A percentile compares a stretch with the other conserved stretches of the same genome.
These are phyloP conservation scores for Furnarius figulus DNA, from an alignment of 2,113 vertebrate species.

Conservation along the genomic window DNA sequence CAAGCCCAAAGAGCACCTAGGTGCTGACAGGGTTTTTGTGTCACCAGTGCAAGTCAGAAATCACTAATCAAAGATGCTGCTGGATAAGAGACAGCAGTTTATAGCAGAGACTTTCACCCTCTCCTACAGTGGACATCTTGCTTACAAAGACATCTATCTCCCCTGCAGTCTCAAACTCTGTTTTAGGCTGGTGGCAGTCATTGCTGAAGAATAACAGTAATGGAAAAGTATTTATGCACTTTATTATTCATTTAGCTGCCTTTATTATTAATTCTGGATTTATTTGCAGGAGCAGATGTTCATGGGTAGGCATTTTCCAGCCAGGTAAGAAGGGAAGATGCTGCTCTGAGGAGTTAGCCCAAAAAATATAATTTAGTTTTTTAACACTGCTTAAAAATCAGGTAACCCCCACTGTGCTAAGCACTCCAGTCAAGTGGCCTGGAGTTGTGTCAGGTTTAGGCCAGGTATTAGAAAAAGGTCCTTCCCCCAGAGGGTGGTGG, in stretches of 20 bases:
- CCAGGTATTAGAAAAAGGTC: no score
- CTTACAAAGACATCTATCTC: not conserved
- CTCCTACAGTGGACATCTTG: not conserved
- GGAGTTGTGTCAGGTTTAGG: not conserved
- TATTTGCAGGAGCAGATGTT: not conserved
- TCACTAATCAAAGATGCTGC: not conserved
- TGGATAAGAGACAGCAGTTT: not conserved
- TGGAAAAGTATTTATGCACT: not conserved
- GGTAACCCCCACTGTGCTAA: not conserved
- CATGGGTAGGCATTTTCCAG: not conserved
- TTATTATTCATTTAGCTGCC: not conserved
- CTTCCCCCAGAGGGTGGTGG: not conserved
- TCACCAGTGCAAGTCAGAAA: not conserved
- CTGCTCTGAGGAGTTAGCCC: not conserved
- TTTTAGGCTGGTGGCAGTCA: not conserved
- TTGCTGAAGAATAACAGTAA: not conserved
- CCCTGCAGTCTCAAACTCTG: not conserved
- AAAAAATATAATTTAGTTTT: not conserved
- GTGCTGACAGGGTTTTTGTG: not conserved
- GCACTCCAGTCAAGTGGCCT: not conserved
- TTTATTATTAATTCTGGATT: not conserved
- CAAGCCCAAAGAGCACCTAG: not conserved
- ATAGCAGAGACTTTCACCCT: not conserved
- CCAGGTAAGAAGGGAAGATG: not conserved
- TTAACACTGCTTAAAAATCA: not conserved